phyloP scores from a whole-genome alignment of 64 coral and sea anemone species.

The Orbicella faveolata region DNA sequence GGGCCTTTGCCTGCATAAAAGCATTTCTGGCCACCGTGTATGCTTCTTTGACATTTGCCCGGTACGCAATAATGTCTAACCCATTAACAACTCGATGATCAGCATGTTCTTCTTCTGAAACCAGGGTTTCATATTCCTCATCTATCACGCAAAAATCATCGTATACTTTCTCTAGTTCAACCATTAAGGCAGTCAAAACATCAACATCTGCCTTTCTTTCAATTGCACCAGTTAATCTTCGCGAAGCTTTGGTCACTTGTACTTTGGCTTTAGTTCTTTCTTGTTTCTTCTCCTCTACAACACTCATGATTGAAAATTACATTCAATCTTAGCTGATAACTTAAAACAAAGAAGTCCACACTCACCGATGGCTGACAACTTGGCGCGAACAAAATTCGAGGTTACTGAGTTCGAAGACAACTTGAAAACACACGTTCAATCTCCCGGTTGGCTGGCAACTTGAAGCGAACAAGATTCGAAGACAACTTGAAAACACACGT shows the following conservation, averaged over 20 bases:
- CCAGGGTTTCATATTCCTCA: constrained; percentile 60
- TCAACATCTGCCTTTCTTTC: constrained; percentile 41
- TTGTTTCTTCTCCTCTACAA: constrained; percentile 29
- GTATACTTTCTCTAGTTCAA: constrained; percentile 57
- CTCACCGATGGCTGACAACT: constrained; percentile 24
- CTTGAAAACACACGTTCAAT: no score
- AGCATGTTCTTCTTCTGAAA: constrained; percentile 37
- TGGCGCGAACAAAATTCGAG: no score
- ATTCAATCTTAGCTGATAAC: constrained; percentile 3
- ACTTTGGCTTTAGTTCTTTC: constrained; percentile 39
- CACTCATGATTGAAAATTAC: neutral
- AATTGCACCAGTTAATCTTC: constrained; percentile 19
- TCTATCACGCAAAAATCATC: constrained; percentile 66
- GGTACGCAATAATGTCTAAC: constrained; percentile 43
- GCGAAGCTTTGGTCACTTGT: constrained; percentile 45
- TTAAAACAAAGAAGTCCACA: constrained; percentile 14
- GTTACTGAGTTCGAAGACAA: no score
- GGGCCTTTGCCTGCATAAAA: constrained; percentile 34
- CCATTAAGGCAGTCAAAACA: constrained; percentile 46
- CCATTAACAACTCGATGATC: constrained; percentile 67
- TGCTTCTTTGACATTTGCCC: constrained; percentile 52
- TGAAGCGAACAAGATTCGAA: no score
- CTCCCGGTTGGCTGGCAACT: no score
- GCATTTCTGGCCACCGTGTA: constrained; percentile 51
- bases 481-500: no score